Evolutionary conservation across 2,113 vertebrate species (phyloP).

Genomic region (Empidonax traillii): DNA sequence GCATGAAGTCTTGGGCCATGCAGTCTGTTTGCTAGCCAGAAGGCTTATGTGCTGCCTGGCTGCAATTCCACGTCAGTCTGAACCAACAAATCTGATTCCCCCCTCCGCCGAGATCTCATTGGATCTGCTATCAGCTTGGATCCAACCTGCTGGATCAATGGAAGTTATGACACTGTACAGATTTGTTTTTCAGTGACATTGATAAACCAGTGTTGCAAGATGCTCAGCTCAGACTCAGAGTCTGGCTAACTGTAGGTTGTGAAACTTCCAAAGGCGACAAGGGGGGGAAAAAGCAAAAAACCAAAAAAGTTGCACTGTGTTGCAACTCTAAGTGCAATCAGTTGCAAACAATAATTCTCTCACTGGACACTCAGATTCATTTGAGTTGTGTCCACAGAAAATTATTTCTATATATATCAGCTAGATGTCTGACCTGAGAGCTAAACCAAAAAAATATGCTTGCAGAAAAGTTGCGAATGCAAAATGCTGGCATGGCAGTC

Average conservation of each 20-base stretch:
- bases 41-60: background rate
- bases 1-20: background rate
- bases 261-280: constrained; percentile 58
- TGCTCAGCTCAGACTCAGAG: constrained; percentile 18
- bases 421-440: constrained; percentile 25
- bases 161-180: background rate
- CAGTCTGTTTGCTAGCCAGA: background rate
- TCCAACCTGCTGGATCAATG: constrained; percentile 19
- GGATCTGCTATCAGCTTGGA: background rate
- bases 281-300: background rate
- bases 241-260: constrained; percentile 36
- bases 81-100: background rate
- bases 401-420: constrained; percentile 39
- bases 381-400: constrained; percentile 17
- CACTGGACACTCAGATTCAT: constrained; percentile 3
- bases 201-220: constrained; percentile 60
- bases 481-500: background rate
- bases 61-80: background rate
- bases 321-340: constrained; percentile 55
- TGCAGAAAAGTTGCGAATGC: background rate
- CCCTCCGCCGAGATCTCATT: background rate
- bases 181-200: constrained; percentile 52
- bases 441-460: constrained; percentile 34
- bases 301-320: background rate
- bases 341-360: constrained; percentile 21